Percentiles rank a stretch among this genome's conserved stretches.
These are phyloP conservation scores for Gorsachius magnificus DNA, from an alignment of 2,797 vertebrate species.

Conservation along the genomic window DNA sequence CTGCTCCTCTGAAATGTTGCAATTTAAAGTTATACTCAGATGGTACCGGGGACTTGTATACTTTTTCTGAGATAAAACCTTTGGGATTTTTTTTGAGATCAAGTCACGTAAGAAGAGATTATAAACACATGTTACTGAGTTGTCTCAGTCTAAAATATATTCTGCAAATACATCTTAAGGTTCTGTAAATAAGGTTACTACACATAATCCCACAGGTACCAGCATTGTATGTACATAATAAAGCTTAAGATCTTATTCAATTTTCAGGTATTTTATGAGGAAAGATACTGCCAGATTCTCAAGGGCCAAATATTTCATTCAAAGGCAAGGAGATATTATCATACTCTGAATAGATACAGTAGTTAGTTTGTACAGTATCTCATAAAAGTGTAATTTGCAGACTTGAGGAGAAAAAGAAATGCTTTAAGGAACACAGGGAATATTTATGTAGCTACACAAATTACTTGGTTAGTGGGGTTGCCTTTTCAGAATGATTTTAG, in stretches of 20 bases:
- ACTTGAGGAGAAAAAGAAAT: not conserved
- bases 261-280: constrained; percentile 53
- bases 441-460: constrained; percentile 57
- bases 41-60: not conserved
- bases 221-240: constrained; percentile 38
- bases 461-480: constrained; percentile 1
- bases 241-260: constrained; percentile 56
- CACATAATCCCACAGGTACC: constrained; percentile 4
- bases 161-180: constrained; percentile 4
- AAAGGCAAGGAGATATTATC: constrained; percentile 51
- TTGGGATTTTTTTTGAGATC: not conserved
- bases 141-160: not conserved
- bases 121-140: not conserved
- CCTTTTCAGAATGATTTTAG: constrained; percentile 6
- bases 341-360: constrained; percentile 19
- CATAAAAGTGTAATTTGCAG: constrained; percentile 60
- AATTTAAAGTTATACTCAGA: not conserved
- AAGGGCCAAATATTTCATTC: constrained; percentile 60
- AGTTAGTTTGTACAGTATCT: constrained; percentile 58
- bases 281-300: constrained; percentile 33
- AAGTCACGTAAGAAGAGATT: not conserved
- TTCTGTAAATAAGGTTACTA: constrained; percentile 50
- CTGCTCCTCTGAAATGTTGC: not conserved
- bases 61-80: not conserved
- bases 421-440: constrained; percentile 46